Evolutionary conservation across 2,888 invertebrate genomes (phyloP), one percentile per base, ranked within the genome.

Genomic region (Chalcosyrphus nemorum): DNA sequence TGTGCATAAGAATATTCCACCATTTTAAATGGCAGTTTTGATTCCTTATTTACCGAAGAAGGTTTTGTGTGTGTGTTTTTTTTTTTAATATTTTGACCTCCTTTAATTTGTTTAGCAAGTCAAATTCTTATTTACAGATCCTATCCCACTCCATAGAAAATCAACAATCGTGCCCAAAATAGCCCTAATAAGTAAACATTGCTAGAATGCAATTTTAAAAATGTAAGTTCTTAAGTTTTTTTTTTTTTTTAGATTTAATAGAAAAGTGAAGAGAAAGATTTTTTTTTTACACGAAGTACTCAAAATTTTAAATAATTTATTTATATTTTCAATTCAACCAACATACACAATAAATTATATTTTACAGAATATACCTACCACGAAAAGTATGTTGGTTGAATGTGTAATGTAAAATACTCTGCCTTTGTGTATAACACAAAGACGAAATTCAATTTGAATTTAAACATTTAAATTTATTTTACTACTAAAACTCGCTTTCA

Each of bases 391-490:
- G 70, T 70, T 75, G 75, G 59, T 70, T 71, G 70, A 84, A 84
- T 78, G 50, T 78, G 50, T 13, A 66, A 72, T 72, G 24, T 17
- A 61, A 63, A 45, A 70, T 59, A 13, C n/a, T 45, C 45, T 24
- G 43, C 41, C 84, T 57, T 80, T 84, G 80, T 84, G 63, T 84
- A 84, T 80, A 84, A 84, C 84, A 84, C 84, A 84, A 84, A 80
- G 80, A 72, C 56, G 50, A 61, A 32, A 68, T 61, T 72, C 29
- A 27, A 61, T 68, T 68, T 59, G 19, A 76, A 76, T 68, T 72
- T 63, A 45, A 76, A 52, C 59, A 68, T 76, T 68, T 43, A 52
- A 63, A 57, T 75, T 57, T 35, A 27, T 19, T 41, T 61, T 61
- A 32, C 72, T 72, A 72, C 41, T 45, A 29, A 38, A 74, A 65